Evolutionary conservation across 1,140 invertebrate species (phyloP), one percentile per base, ranked within the genome.

Genomic region (Macrostomum lignano): DNA sequence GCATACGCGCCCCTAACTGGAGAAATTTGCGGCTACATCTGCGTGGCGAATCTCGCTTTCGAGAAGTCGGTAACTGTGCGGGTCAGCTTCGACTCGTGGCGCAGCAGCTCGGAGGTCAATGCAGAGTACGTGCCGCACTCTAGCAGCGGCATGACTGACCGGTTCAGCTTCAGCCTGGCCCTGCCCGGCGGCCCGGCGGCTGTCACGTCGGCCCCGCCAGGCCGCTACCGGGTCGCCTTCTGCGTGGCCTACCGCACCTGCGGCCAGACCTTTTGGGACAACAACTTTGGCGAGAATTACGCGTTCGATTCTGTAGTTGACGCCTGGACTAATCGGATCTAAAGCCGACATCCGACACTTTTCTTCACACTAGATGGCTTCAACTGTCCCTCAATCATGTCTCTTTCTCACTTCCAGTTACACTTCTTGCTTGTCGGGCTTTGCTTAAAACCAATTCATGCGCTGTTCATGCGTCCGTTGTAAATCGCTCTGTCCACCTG

Each of bases 91-190:
- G 74, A 86, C 50, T 65, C 67, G 14, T 93, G 81, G 82, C 63
- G 64, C 35, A 74, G 68, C 19, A 75, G 67, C 50, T 67, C 67
- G 19, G 81, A 93, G 42, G 58, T 78, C 21, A 44, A 42, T 3
- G 61, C 76, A 1, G 68, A 63, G 3, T 88, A 88, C 49, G 68
- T 82, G 21, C 63, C 67, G 23, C 73, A 74, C 42, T 82, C 78
- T 0, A 79, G 75, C 53, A 79, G 88, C 45, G 78, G 78, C 1
- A 74, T 77, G 41, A 79, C 77, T 9, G 82, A 93, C 49, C 49
- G 56, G 25, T 67, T 67, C 48, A 71, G 71, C 38, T 88, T 86
- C 48, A 66, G 66, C 6, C 73, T 86, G 43, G 49, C 68, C 17
- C 40, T 58, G 6, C 50, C 50, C 10, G n/a, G n/a, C n/a, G 26